These are phyloP conservation scores for Cenopis cana DNA, from an alignment of 2,888 invertebrate species.

Conservation along the genomic window DNA sequence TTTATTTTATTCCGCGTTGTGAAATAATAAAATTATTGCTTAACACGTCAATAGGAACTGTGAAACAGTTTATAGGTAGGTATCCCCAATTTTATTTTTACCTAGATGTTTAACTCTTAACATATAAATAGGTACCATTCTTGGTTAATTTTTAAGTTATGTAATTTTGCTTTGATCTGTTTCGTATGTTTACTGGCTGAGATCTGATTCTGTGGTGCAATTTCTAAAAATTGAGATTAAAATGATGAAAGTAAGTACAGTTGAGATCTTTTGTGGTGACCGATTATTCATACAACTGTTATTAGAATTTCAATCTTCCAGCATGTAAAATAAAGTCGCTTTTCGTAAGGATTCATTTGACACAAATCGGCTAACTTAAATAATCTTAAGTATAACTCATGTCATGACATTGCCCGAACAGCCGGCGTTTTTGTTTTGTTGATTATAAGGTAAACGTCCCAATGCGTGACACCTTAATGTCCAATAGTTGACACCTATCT, in stretches of 20 bases:
- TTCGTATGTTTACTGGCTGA: slow-evolving; percentile 70
- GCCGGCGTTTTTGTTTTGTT: neutral
- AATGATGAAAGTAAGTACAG: slow-evolving; percentile 37
- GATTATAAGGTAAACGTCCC: too few species aligned
- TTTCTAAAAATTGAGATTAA: slow-evolving; percentile 48
- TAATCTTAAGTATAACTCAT: slow-evolving; percentile 28
- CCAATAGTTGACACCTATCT: too few species aligned
- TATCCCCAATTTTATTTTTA: slow-evolving; percentile 74
- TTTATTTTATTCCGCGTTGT: slow-evolving; percentile 68
- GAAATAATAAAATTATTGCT: slow-evolving; percentile 65
- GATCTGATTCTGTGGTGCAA: slow-evolving; percentile 78
- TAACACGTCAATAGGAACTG: slow-evolving; percentile 69
- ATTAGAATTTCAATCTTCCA: too few species aligned
- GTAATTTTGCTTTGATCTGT: slow-evolving; percentile 85
- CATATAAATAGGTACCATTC: slow-evolving; percentile 73
- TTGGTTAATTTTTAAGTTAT: slow-evolving; percentile 76
- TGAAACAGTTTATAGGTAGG: slow-evolving; percentile 79
- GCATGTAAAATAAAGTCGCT: too few species aligned
- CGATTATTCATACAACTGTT: too few species aligned
- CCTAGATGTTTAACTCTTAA: slow-evolving; percentile 69
- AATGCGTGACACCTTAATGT: too few species aligned
- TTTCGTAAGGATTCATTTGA: too few species aligned
- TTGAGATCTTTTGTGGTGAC: too few species aligned
- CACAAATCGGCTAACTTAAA: too few species aligned
- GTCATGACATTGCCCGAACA: slow-evolving; percentile 43